Conservation (phyloP, 2,113 vertebrate genomes). For the Fregetta grallaria region DNA sequence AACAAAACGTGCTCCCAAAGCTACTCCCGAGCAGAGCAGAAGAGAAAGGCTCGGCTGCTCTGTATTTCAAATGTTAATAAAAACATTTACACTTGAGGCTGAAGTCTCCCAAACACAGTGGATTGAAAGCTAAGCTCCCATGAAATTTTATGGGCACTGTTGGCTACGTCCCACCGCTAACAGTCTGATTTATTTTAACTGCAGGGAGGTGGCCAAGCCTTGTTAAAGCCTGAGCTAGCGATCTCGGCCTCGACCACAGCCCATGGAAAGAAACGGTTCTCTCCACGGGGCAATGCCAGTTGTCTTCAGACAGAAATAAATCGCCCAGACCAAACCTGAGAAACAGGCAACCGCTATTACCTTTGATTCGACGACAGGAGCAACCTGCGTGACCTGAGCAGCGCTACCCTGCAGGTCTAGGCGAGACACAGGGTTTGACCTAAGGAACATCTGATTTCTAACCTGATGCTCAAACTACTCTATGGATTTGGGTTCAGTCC, state of each 20-base stretch:
- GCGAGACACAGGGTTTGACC: not conserved
- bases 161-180: not conserved
- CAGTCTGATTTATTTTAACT: not conserved
- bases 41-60: not conserved
- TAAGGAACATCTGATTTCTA: not conserved
- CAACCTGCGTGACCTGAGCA: not conserved
- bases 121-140: not conserved
- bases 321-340: not conserved
- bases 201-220: not conserved
- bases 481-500: not conserved
- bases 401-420: not conserved
- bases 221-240: not conserved
- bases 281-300: not conserved
- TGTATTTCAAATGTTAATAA: not conserved
- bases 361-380: not conserved
- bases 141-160: not conserved
- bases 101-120: not conserved
- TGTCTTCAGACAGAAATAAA: not conserved
- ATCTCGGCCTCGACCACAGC: not conserved
- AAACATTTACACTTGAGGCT: not conserved
- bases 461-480: not conserved
- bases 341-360: not conserved
- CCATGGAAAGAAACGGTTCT: accelerated
- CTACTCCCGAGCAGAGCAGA: not conserved
- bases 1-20: not conserved